Evolutionary conservation across 2,797 vertebrate genomes (phyloP).

Genomic region (Parotocinclus haroldoi): DNA sequence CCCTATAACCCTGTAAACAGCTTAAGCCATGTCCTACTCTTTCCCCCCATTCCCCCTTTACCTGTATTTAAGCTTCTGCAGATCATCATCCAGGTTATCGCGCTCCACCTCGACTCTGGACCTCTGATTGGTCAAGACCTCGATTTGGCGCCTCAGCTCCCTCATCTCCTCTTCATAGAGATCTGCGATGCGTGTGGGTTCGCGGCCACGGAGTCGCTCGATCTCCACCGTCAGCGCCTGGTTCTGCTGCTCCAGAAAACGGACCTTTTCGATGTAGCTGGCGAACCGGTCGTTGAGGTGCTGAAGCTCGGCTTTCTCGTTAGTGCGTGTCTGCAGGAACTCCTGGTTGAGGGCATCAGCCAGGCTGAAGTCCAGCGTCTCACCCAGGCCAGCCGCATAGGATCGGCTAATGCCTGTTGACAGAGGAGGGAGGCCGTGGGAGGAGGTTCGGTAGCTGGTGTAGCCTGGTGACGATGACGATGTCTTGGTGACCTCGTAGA

Average conservation of each 20-base stretch:
- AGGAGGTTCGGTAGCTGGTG: constrained; percentile 64
- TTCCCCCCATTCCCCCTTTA: constrained; percentile 57
- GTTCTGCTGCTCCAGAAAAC: constrained; percentile 88
- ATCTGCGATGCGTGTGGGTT: constrained; percentile 83
- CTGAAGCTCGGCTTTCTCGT: constrained; percentile 92
- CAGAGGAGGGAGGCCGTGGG: constrained; percentile 40
- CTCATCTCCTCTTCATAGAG: constrained; percentile 92
- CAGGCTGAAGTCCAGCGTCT: constrained; percentile 89
- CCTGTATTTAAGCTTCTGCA: constrained; percentile 89
- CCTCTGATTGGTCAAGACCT: constrained; percentile 84
- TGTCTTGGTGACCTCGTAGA: constrained; percentile 84
- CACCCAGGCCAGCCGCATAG: constrained; percentile 74
- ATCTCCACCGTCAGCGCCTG: constrained; percentile 82
- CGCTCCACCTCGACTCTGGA: constrained; percentile 85
- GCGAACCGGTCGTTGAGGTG: constrained; percentile 88
- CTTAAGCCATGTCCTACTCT: too few relatives aligned
- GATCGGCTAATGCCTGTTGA: constrained; percentile 57
- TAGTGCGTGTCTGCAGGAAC: constrained; percentile 91
- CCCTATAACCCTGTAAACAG: too few relatives aligned
- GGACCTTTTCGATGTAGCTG: constrained; percentile 88
- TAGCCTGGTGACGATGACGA: constrained; percentile 62
- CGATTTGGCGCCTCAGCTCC: constrained; percentile 85
- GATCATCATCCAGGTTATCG: constrained; percentile 86
- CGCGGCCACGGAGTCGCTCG: constrained; percentile 83
- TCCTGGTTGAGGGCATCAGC: constrained; percentile 93